A percentile compares a stretch with the other conserved stretches of the same genome.
These are phyloP conservation scores for Eulemur coronatus DNA, from an alignment of 2,797 vertebrate species.

Conservation along the genomic window DNA sequence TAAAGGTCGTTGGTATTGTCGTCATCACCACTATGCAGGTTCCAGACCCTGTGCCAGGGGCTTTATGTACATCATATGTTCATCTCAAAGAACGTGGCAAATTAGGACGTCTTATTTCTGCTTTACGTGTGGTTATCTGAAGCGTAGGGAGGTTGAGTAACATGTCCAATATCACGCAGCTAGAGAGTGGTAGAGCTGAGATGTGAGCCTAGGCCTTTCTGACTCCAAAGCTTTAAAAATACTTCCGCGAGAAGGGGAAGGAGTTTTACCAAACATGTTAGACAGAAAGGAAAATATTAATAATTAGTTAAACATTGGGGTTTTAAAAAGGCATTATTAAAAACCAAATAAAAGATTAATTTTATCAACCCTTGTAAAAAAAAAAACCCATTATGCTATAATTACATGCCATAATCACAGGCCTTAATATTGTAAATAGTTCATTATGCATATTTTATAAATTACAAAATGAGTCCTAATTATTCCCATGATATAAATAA, in stretches of 20 bases:
- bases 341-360: neutral
- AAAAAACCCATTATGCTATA: neutral
- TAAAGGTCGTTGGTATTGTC: neutral
- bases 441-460: slow-evolving; percentile 64
- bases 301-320: neutral
- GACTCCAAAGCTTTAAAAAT: neutral
- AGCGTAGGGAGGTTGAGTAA: neutral
- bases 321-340: neutral
- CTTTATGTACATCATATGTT: neutral
- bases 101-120: neutral
- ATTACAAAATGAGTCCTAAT: slow-evolving; percentile 72
- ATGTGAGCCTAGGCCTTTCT: neutral
- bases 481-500: slow-evolving; percentile 70
- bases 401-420: slow-evolving; percentile 40
- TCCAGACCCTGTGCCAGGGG: neutral
- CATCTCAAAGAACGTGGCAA: neutral
- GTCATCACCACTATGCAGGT: neutral
- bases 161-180: neutral
- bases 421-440: slow-evolving; percentile 46
- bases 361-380: neutral
- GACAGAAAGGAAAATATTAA: neutral
- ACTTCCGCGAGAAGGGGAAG: neutral
- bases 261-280: neutral
- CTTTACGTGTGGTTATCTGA: neutral
- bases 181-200: neutral